Percentiles rank a stretch among this genome's conserved stretches.
phyloP scores from a whole-genome alignment of 2,888 invertebrate species.

The Dyspetes luteomarginatus region DNA sequence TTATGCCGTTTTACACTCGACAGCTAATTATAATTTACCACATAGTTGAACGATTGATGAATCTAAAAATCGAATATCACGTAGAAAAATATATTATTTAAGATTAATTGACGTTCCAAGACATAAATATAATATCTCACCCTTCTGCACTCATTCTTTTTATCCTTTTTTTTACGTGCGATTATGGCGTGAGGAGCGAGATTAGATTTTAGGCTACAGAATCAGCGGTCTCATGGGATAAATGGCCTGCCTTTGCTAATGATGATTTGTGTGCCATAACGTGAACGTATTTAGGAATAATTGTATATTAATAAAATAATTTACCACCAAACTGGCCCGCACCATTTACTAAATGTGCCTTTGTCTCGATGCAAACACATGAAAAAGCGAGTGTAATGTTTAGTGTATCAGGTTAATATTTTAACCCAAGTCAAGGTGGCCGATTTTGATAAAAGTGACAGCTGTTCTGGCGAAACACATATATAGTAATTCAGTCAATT shows the following conservation, averaged over 20 bases:
- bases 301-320: slow-evolving; percentile 62
- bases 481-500: not conserved
- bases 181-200: not conserved
- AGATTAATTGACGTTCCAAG: not conserved
- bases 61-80: not conserved
- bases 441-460: no score
- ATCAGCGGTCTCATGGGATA: not conserved
- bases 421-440: no score
- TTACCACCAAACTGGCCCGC: no score
- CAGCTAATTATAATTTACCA: slow-evolving; percentile 32
- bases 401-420: no score
- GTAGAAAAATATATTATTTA: no score
- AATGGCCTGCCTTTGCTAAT: slow-evolving; percentile 48
- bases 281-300: slow-evolving; percentile 64
- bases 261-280: slow-evolving; percentile 59
- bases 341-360: no score
- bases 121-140: not conserved
- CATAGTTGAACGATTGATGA: slow-evolving; percentile 12
- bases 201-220: slow-evolving; percentile 3
- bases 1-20: slow-evolving; percentile 15
- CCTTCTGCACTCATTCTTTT: no score
- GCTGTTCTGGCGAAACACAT: not conserved
- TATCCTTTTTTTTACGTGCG: no score
- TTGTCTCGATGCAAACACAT: no score
- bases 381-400: no score